Percentiles rank a stretch among this genome's conserved stretches.
These are phyloP conservation scores for Eudyptes chrysolophus DNA, from an alignment of 2,113 vertebrate genomes.

Conservation along the genomic window DNA sequence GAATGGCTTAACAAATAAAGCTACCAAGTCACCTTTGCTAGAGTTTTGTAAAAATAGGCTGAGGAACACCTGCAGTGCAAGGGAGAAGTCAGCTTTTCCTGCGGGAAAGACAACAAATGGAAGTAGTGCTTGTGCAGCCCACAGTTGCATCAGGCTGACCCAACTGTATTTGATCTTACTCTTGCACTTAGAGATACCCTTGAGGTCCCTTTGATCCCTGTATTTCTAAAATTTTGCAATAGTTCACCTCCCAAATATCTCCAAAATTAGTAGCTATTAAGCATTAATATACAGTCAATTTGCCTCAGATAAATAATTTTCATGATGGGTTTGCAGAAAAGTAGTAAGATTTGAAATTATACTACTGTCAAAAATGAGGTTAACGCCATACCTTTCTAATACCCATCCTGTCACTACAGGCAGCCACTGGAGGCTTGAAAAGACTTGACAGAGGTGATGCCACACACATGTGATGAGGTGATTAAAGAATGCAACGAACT, in stretches of 20 bases:
- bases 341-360: background rate
- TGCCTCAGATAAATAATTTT: background rate
- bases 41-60: background rate
- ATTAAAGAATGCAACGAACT: background rate
- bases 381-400: background rate
- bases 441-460: background rate
- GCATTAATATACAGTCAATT: background rate
- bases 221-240: background rate
- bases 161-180: background rate
- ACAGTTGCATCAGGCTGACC: background rate
- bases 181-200: background rate
- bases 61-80: background rate
- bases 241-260: background rate
- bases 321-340: background rate
- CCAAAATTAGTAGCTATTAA: background rate
- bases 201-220: background rate
- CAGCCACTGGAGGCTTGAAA: background rate
- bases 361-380: background rate
- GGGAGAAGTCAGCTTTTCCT: background rate
- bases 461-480: background rate
- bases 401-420: background rate
- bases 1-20: background rate
- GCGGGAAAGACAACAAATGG: background rate
- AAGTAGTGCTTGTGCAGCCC: background rate
- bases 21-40: background rate